These are phyloP conservation scores for Lapara coniferarum DNA, from an alignment of 2,888 invertebrate species.

Conservation along the genomic window DNA sequence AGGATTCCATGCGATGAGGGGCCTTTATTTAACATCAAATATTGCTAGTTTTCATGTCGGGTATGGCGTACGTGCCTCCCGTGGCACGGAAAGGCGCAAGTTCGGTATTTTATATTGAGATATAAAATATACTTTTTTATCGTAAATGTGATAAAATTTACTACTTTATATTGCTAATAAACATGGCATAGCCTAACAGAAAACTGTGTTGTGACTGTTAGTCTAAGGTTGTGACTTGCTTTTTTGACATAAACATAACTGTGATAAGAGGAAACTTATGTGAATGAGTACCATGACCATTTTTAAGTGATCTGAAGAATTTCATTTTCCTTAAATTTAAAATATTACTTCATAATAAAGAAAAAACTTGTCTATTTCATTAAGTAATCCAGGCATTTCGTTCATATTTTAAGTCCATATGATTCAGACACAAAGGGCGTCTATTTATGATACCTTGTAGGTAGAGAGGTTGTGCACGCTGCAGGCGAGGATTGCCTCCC, in stretches of 20 bases:
- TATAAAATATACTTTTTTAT: constrained; percentile 8
- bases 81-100: constrained; percentile 8
- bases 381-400: too few species aligned
- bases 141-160: neutral
- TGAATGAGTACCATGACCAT: too few species aligned
- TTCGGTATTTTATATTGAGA: constrained; percentile 1
- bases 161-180: neutral
- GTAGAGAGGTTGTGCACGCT: constrained; percentile 91
- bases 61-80: neutral
- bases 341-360: too few species aligned
- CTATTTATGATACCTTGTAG: constrained; percentile 87
- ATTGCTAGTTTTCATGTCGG: constrained; percentile 8
- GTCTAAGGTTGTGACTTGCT: too few species aligned
- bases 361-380: too few species aligned
- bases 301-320: too few species aligned
- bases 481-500: constrained; percentile 92
- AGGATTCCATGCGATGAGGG: neutral
- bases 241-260: too few species aligned
- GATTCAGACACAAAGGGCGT: constrained; percentile 9
- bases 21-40: constrained; percentile 11
- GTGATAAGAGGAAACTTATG: too few species aligned
- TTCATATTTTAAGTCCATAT: neutral
- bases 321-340: too few species aligned
- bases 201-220: too few species aligned
- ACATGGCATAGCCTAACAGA: too few species aligned